These are phyloP conservation scores for Eugnorisma glareosa DNA, from an alignment of 2,888 invertebrate genomes.

Conservation along the genomic window DNA sequence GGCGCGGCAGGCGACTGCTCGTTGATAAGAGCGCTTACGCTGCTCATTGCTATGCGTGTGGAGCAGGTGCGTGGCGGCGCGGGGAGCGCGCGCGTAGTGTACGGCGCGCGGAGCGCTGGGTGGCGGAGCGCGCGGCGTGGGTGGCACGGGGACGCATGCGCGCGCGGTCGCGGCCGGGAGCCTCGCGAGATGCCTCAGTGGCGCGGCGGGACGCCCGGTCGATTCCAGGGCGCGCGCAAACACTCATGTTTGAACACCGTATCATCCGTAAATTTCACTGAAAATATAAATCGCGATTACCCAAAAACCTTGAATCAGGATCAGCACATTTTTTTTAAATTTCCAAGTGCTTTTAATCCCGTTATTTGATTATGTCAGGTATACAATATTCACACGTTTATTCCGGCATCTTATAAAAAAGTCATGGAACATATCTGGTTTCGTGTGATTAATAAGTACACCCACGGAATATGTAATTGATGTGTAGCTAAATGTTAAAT, in stretches of 20 bases:
- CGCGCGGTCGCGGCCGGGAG: constrained; percentile 79
- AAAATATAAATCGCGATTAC: constrained; percentile 68
- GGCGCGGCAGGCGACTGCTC: constrained; percentile 63
- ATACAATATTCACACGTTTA: constrained; percentile 48
- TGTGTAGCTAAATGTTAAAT: constrained; percentile 57
- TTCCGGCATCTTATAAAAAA: constrained; percentile 68
- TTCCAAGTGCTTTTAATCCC: constrained; percentile 19
- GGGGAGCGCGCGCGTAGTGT: constrained; percentile 68
- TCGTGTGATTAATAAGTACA: constrained; percentile 76
- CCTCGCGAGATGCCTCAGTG: constrained; percentile 86
- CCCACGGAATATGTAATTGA: constrained; percentile 63
- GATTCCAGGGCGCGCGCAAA: constrained; percentile 86
- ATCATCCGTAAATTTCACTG: constrained; percentile 76
- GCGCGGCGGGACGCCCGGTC: constrained; percentile 89
- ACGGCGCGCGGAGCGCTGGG: constrained; percentile 58
- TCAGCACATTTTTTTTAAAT: constrained; percentile 20
- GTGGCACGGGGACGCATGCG: constrained; percentile 81
- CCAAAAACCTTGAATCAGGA: constrained; percentile 34
- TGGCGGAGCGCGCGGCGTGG: constrained; percentile 70
- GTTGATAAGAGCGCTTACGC: constrained; percentile 67
- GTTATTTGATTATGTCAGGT: constrained; percentile 42
- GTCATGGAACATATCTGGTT: constrained; percentile 74
- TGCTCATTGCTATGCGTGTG: constrained; percentile 67
- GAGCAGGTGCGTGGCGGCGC: constrained; percentile 51
- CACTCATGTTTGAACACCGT: constrained; percentile 73